Evolutionary conservation across 2,797 vertebrate species (phyloP), one percentile per base, ranked within the genome.

Genomic region (Urocyon cinereoargenteus): DNA sequence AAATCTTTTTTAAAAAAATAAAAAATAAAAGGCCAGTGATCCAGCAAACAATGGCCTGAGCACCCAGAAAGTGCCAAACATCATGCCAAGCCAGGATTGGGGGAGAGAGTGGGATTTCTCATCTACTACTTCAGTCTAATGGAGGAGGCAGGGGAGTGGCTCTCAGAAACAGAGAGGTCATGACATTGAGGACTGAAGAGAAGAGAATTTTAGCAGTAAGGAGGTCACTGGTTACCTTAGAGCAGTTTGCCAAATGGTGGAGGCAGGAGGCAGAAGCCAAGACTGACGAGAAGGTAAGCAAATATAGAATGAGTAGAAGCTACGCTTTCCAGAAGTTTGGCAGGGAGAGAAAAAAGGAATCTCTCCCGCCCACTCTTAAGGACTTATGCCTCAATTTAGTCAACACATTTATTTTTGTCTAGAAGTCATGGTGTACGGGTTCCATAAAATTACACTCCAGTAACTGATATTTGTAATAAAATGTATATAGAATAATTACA

Each of bases 351-450:
- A 73, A 61, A 83, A 87, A 57, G 64, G 57, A 87, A 36, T 31
- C 15, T 96, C 77, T 68, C 61, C 64, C 62, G 61, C 85, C 77
- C 55, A 68, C 57, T 84, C 70, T 31, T 68, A 89, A 57, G 86
- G 79, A 91, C 57, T 89, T 83, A 6, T 0, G 34, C 84, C 51
- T 94, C 62, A 66, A 28, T 85, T 61, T 86, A 89, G 72, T 87
- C 90, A 86, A 21, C 86, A 91, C 73, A 1, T 75, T 70, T 84
- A 49, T 53, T 93, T 91, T 83, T 93, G 26, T 94, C 83, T 61
- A 68, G 70, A 87, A 94, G n/a, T 87, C 64, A 89, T 77, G 57
- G 40, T 68, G 16, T 68, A 61, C 51, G 86, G 51, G n/a, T 93
- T 93, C 61, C 22, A 26, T 64, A 36, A 95, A 94, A 77, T 72